phyloP scores from a whole-genome alignment of 2,113 vertebrate species.

The Podarcis cretensis region DNA sequence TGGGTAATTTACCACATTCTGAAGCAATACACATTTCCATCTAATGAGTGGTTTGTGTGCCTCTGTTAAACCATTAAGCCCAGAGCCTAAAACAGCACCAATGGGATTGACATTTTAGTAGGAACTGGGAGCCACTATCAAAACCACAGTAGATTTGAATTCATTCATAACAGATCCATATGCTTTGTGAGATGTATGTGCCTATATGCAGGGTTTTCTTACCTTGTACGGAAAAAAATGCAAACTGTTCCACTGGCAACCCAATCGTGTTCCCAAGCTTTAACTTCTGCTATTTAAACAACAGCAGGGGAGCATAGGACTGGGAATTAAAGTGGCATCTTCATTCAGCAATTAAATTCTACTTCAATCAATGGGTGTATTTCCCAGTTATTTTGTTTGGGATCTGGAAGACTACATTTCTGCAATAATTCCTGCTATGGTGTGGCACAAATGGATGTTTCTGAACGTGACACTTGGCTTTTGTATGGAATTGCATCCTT shows the following conservation, averaged over 20 bases:
- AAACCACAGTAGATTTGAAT: neutral
- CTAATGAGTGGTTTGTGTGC: neutral
- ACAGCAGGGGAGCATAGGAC: neutral
- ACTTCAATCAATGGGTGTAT: neutral
- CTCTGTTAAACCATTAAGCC: neutral
- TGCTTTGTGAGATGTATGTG: neutral
- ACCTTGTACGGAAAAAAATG: neutral
- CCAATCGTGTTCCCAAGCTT: neutral
- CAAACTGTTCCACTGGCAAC: neutral
- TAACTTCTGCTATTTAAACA: neutral
- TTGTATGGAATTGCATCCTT: neutral
- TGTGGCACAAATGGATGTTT: fast-evolving
- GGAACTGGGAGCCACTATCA: neutral
- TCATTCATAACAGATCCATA: neutral
- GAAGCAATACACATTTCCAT: neutral
- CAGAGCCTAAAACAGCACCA: neutral
- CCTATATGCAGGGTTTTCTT: neutral
- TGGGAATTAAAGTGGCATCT: neutral
- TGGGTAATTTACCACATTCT: neutral
- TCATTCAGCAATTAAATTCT: neutral
- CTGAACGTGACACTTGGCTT: neutral
- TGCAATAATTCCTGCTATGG: neutral
- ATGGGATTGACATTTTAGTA: neutral
- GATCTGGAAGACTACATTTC: neutral
- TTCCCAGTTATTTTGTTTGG: neutral